Evolutionary conservation across 2,797 vertebrate genomes (phyloP), one percentile per base, ranked within the genome.

Genomic region (Nannoperca obscura): DNA sequence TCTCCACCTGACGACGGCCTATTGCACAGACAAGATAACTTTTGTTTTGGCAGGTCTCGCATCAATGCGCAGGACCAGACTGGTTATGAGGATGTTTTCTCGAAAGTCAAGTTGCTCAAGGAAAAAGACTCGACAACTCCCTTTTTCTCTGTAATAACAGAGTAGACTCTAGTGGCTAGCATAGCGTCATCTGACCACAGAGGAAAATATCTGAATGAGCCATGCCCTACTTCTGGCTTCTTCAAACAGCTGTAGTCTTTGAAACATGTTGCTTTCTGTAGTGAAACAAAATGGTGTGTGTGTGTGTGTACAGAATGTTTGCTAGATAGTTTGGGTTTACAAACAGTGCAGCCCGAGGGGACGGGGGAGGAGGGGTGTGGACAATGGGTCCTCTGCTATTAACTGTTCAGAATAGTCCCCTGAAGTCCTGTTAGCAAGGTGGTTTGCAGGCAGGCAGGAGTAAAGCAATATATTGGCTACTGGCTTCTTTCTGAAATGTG

Each of bases 131-230:
- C 55, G 70, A 81, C 82, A 65, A 74, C 79, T 83, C 82, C 82
- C 81, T 54, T 71, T 72, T 80, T 83, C 81, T 75, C 73, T 81
- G 53, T 88, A 88, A 92, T 89, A 85, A 83, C 62, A 70, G 82
- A 83, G 73, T 82, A 77, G 71, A 74, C 74, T 86, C 44, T 32
- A 44, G 86, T 58, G 78, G 85, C 81, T 76, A 70, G 70, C 77
- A 77, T 76, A 71, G 77, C 85, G 86, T 91, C 91, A 89, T 76
- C 65, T 63, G 78, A 90, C 91, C 91, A 83, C 88, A 90, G 80
- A 84, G 87, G 86, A 86, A 90, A 90, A 89, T 84, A 82, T 89
- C 73, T 83, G 86, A 88, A 89, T 83, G 80, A 81, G 81, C 82
- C 86, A 66, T 86, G 71, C 74, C 87, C 83, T 81, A 30, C 78